Evolutionary conservation across 2,113 vertebrate genomes (phyloP), one percentile per base, ranked within the genome.

Genomic region (Petromus typicus): DNA sequence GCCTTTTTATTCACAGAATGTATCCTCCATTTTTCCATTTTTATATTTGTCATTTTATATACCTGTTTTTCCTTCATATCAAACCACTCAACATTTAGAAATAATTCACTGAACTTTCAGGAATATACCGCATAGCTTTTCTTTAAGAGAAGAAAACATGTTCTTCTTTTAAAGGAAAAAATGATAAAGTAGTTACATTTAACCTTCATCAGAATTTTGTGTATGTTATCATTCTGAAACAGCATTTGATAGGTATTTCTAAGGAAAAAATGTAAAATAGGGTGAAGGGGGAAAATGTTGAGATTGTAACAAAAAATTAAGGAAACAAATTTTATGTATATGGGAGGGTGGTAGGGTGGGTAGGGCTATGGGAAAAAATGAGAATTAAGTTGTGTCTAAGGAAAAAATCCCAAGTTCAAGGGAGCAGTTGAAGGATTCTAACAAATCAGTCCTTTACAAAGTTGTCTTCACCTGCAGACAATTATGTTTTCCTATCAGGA

Each of bases 81-180:
- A 75, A 91, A n/a, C 4, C n/a, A 82, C n/a, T 88, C 56, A 83
- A 14, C 14, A 79, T 89, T 81, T 37, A 54, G 32, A 67, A 87
- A 85, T 40, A 90, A 85, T 69, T 88, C 59, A 79, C 23, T 82
- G 73, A 10, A 56, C 32, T 67, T 59, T 71, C 18, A 83, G 75
- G 5, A 61, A 96, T 51, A 86, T 43, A 85, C 91, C 48, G 16
- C 20, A 79, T 18, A 54, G 34, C 10, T 87, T 18, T 67, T n/a
- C 34, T n/a, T 67, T 67, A 18, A 67, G n/a, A 67, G 66, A 67
- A n/a, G 2, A 66, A 66, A 67, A 67, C n/a, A 9, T 75, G 79
- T 91, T 20, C 48, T 64, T 81, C 17, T 78, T 75, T 93, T 64
- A 87, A 85, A 84, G 25, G 84, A 93, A 69, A 93, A 79, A 69